Percentiles rank a stretch among this genome's conserved stretches.
Conservation (phyloP, 2,113 vertebrate genomes). For the Vimba vimba region DNA sequence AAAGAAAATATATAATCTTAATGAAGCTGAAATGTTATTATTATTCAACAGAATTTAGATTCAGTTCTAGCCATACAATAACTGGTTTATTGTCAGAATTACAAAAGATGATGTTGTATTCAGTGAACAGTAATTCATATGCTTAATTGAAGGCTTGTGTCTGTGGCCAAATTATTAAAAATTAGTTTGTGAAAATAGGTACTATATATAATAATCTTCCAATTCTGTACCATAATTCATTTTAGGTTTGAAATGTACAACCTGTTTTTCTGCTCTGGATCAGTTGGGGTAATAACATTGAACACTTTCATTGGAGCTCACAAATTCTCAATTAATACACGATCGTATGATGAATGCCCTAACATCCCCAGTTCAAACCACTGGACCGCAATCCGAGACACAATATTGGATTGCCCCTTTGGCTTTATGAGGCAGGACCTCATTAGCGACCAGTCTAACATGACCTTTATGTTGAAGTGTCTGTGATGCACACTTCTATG, state of each 20-base stretch:
- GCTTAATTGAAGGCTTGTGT: background rate
- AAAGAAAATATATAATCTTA: background rate
- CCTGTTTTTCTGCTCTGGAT: conserved; percentile 7
- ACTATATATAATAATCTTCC: background rate
- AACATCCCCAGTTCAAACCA: conserved; percentile 26
- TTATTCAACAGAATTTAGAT: background rate
- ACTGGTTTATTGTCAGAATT: background rate
- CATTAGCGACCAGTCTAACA: conserved; percentile 63
- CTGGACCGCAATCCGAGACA: conserved; percentile 48
- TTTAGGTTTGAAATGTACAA: conserved; percentile 7
- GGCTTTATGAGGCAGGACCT: conserved; percentile 67
- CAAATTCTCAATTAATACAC: conserved; percentile 62
- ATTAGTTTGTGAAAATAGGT: background rate
- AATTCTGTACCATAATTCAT: background rate
- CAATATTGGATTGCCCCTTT: conserved; percentile 73
- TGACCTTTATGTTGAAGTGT: conserved; percentile 61
- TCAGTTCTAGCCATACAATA: background rate
- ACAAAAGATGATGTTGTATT: conserved; percentile 1
- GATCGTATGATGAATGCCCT: conserved; percentile 54
- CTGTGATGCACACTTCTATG: conserved; percentile 57
- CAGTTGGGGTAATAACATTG: conserved; percentile 59
- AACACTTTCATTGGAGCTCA: conserved; percentile 59
- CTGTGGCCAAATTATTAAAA: background rate
- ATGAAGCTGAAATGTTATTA: background rate
- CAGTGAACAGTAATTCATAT: background rate